Conservation (phyloP, 2,888 invertebrate species). For the Harpalus rufipes region DNA sequence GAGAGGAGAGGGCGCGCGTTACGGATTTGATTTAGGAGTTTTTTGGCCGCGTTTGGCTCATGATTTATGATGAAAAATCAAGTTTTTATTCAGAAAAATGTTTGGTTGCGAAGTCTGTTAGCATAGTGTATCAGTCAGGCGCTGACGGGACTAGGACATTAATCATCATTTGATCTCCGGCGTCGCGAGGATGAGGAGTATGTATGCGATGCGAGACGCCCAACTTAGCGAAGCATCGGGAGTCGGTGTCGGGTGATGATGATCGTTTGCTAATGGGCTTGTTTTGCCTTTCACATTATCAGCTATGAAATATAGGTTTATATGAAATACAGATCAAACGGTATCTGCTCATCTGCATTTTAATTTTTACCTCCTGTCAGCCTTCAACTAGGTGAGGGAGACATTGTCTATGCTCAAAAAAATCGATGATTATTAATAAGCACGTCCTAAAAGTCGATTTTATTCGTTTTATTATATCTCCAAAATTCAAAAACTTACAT, state of each 20-base stretch:
- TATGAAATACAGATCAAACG: not conserved
- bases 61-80: constrained; percentile 75
- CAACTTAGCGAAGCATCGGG: not conserved
- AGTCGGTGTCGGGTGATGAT: not conserved
- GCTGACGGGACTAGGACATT: constrained; percentile 74
- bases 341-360: too few species aligned
- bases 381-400: too few species aligned
- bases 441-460: too few species aligned
- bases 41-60: constrained; percentile 76
- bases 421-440: too few species aligned
- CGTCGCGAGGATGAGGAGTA: constrained; percentile 30
- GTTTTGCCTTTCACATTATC: not conserved
- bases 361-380: too few species aligned
- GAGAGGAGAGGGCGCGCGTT: constrained; percentile 66
- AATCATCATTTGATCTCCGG: constrained; percentile 76
- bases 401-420: too few species aligned
- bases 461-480: too few species aligned
- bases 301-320: constrained; percentile 15
- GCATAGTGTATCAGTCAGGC: constrained; percentile 76
- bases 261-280: constrained; percentile 18
- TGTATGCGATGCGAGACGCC: not conserved
- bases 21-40: constrained; percentile 74
- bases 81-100: constrained; percentile 73
- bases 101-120: constrained; percentile 74
- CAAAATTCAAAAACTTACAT: too few species aligned